phyloP scores from a whole-genome alignment of 2,113 vertebrate species.

The Rhinopithecus roxellana region DNA sequence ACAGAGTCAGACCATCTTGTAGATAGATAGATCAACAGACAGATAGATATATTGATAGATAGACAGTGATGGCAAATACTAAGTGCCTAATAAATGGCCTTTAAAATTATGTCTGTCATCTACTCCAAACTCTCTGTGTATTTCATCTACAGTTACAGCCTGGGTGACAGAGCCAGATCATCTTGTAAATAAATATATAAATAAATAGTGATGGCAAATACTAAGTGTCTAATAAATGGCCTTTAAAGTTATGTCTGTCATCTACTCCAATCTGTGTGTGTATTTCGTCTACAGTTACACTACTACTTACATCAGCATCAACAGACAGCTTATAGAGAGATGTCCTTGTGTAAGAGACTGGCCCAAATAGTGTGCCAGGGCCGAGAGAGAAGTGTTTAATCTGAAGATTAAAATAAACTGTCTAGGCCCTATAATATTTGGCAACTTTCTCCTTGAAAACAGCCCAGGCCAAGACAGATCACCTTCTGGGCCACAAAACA shows the following conservation, averaged over 20 bases:
- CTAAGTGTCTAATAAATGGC: background rate
- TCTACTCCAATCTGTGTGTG: background rate
- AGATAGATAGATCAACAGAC: no score
- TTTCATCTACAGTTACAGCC: background rate
- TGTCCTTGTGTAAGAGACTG: background rate
- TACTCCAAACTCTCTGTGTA: background rate
- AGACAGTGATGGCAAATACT: background rate
- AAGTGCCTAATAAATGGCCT: background rate
- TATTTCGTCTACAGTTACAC: background rate
- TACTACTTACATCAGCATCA: no score
- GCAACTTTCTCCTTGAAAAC: background rate
- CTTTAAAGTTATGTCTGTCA: background rate
- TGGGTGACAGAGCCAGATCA: no score
- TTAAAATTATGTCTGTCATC: slow-evolving; percentile 30
- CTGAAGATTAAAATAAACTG: slow-evolving; percentile 17
- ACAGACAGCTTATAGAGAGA: background rate
- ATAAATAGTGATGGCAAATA: background rate
- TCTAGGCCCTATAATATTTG: background rate
- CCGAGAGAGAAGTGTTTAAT: background rate
- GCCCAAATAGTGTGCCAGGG: background rate
- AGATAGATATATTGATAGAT: no score
- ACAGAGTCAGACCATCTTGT: no score
- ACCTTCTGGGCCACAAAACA: slow-evolving; percentile 4
- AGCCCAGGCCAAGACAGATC: background rate
- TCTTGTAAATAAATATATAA: no score